phyloP scores from a whole-genome alignment of 2,888 invertebrate genomes.

The Netelia virgata region DNA sequence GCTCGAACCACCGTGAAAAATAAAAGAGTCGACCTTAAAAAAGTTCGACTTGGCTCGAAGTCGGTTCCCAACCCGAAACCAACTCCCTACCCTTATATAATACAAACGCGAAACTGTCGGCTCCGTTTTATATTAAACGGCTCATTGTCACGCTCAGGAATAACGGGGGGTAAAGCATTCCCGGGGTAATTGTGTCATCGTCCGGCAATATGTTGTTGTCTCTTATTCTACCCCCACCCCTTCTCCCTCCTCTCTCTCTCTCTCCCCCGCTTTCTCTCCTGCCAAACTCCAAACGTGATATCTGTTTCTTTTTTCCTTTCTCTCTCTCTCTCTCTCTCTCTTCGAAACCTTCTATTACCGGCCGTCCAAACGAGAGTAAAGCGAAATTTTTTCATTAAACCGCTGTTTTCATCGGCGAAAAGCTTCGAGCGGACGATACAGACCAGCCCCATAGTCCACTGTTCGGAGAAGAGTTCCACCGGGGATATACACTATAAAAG shows the following conservation, averaged over 20 bases:
- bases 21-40: too few species aligned
- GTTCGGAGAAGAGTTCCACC: constrained; percentile 10
- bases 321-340: neutral
- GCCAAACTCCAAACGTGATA: neutral
- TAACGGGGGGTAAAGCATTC: constrained; percentile 33
- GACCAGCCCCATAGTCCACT: neutral
- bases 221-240: neutral
- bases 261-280: neutral
- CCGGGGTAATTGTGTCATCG: constrained; percentile 60
- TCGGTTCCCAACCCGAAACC: neutral
- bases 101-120: constrained; percentile 14
- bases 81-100: neutral
- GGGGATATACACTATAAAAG: constrained; percentile 30
- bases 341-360: constrained; percentile 28
- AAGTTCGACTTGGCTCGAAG: too few species aligned
- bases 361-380: constrained; percentile 41
- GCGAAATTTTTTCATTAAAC: constrained; percentile 62
- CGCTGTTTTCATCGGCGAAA: constrained; percentile 52
- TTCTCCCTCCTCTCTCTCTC: neutral
- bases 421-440: constrained; percentile 34
- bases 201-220: constrained; percentile 38
- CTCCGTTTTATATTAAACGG: constrained; percentile 59
- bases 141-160: constrained; percentile 56
- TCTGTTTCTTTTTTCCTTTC: neutral
- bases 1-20: neutral